Evolutionary conservation across 2,113 vertebrate species (phyloP), one percentile per base, ranked within the genome.

Genomic region (Psammodynastes pulverulentus): DNA sequence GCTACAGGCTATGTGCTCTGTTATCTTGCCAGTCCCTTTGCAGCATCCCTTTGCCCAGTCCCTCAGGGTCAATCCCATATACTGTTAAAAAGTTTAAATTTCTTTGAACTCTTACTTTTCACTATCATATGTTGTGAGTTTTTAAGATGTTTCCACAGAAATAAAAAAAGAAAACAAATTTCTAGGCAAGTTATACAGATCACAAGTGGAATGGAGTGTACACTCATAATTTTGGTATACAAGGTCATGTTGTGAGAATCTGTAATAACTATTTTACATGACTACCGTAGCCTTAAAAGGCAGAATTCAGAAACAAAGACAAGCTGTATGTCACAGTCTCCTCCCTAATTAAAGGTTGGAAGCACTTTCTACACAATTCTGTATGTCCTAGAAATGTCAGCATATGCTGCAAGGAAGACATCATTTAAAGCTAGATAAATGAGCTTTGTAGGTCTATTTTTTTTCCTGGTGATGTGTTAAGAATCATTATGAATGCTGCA

Each of bases 371-470:
- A 84, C 52, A 92, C 67, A 17, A 84, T 92, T 84, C 53, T 89
- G 62, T 89, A 58, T 92, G 87, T 84, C 91, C 91, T 49, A 92
- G 91, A 89, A 92, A 92, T 89, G 91, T 92, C 91, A 92, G 39
- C 52, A 84, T 84, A 7, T 56, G 52, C 67, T 56, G 2, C 29
- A 88, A 84, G 72, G 12, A 89, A 48, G 67, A 84, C 62, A 88
- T 92, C 39, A n/a, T 88, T 92, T 45, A 79, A 26, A 88, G 17
- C 24, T 53, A 58, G 87, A 92, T 48, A 58, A 89, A 92, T 89
- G 51, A 89, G 51, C 10, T 24, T 26, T 85, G 45, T 39, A 79
- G 21, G 26, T 92, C 4, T 26, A 84, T 29, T 58, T 72, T 51
- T 24, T 39, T 24, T 43, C 43, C 9, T 67, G 17, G 6, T 84